Percentiles rank a stretch among this genome's conserved stretches.
Conservation (phyloP, 2,113 vertebrate species). For the Ammodytes dubius region DNA sequence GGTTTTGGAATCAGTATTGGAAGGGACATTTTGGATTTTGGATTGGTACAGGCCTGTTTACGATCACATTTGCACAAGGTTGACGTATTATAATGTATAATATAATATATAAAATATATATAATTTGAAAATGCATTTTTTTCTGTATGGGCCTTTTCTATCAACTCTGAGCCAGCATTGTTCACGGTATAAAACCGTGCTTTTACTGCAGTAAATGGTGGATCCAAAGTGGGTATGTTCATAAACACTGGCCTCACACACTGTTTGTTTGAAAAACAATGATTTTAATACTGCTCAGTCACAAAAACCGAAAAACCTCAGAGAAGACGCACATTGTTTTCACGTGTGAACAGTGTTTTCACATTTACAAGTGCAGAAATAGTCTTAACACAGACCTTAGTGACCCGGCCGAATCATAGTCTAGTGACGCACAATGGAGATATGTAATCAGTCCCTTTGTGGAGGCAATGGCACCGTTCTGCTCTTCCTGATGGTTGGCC, state of each 20-base stretch:
- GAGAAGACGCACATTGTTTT: not conserved
- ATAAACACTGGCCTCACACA: not conserved
- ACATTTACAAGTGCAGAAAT: not conserved
- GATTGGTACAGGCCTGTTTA: not conserved
- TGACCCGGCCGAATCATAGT: not conserved
- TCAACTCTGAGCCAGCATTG: not conserved
- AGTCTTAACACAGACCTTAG: not conserved
- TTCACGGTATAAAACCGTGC: not conserved
- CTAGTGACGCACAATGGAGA: not conserved
- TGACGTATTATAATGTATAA: not conserved
- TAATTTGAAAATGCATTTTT: not conserved
- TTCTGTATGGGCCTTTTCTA: not conserved
- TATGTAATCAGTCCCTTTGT: not conserved
- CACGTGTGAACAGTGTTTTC: not conserved
- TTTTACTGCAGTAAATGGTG: not conserved
- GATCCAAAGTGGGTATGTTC: not conserved
- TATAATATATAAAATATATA: too few species aligned
- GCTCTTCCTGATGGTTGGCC: not conserved
- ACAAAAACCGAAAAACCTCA: not conserved
- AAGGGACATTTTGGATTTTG: not conserved
- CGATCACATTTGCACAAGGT: not conserved
- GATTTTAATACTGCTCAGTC: not conserved
- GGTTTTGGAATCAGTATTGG: not conserved
- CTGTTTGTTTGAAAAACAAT: not conserved
- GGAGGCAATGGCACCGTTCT: slow-evolving; percentile 3